phyloP scores from a whole-genome alignment of 2,113 vertebrate genomes.

The Phalacrocorax brasilianus region DNA sequence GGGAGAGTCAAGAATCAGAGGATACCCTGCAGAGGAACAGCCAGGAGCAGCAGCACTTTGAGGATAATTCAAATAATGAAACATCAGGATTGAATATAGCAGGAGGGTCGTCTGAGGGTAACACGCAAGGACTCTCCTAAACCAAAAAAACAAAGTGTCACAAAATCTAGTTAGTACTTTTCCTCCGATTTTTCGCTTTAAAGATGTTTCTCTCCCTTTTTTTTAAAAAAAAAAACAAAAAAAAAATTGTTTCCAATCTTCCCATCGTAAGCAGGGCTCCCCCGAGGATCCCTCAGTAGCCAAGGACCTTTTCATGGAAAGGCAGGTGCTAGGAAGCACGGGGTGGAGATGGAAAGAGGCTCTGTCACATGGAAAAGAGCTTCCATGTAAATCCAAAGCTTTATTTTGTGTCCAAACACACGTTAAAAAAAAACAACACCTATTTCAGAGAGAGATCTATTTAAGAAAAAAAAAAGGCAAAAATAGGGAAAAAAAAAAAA shows the following conservation, averaged over 20 bases:
- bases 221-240: background rate
- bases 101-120: constrained; percentile 60
- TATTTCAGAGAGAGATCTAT: constrained; percentile 35
- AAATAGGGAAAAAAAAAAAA: background rate
- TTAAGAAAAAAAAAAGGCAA: background rate
- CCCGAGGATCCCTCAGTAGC: background rate
- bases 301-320: constrained; percentile 1
- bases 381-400: constrained; percentile 68
- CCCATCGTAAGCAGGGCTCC: constrained; percentile 6
- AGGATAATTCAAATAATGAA: constrained; percentile 63
- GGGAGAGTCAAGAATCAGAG: constrained; percentile 6
- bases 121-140: constrained; percentile 72
- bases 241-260: constrained; percentile 13
- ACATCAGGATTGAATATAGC: constrained; percentile 71
- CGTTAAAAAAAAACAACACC: background rate
- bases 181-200: constrained; percentile 64
- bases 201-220: constrained; percentile 54
- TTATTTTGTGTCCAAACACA: constrained; percentile 62
- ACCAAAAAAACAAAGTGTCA: constrained; percentile 66
- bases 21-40: constrained; percentile 2
- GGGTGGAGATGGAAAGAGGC: constrained; percentile 16
- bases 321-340: background rate
- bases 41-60: constrained; percentile 74
- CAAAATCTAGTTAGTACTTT: constrained; percentile 72
- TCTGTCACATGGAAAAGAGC: constrained; percentile 56